These are phyloP conservation scores for Thymallus thymallus DNA, from an alignment of 2,113 vertebrate genomes.

Conservation along the genomic window DNA sequence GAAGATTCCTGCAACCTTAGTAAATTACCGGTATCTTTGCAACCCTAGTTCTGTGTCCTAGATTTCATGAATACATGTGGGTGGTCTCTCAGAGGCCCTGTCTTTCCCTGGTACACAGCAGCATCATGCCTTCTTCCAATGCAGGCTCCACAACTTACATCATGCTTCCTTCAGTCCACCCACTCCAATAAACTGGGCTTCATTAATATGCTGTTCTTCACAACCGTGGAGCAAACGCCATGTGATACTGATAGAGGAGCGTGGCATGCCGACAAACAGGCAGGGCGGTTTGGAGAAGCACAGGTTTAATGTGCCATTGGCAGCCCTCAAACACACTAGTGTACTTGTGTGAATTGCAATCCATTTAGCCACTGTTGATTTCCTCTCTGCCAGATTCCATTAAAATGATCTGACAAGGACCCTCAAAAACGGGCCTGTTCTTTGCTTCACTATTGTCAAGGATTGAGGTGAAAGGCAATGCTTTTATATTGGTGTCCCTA, in stretches of 20 bases:
- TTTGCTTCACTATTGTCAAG: constrained; percentile 22
- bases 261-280: not conserved
- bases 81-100: not conserved
- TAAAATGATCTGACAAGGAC: not conserved
- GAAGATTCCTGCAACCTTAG: no score
- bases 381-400: not conserved
- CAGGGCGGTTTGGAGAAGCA: not conserved
- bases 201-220: constrained; percentile 1
- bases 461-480: not conserved
- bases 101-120: not conserved
- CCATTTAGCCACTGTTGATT: not conserved
- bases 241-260: not conserved
- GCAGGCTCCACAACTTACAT: not conserved
- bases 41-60: not conserved
- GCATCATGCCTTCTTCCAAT: not conserved
- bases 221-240: not conserved
- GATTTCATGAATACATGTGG: not conserved
- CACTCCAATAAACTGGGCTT: constrained; percentile 8
- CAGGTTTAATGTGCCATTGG: constrained; percentile 7
- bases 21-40: no score
- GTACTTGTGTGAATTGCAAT: constrained; percentile 1
- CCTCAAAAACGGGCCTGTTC: not conserved
- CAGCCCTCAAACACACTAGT: constrained; percentile 3
- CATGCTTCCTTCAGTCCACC: not conserved
- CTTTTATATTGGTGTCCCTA: not conserved